These are phyloP conservation scores for Drosophila simulans DNA, from an alignment of 1,140 invertebrate species.

Conservation along the genomic window DNA sequence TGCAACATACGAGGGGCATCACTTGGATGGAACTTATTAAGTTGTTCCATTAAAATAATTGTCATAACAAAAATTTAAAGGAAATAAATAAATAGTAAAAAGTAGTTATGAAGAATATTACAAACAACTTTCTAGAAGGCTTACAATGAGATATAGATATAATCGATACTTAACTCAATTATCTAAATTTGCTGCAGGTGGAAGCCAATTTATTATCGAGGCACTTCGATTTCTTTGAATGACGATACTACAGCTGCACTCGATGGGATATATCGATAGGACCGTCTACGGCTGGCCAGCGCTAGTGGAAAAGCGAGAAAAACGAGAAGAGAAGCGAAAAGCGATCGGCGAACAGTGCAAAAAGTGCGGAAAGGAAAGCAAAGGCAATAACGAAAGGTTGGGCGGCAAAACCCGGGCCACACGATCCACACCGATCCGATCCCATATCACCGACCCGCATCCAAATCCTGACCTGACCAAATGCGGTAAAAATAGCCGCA, in stretches of 20 bases:
- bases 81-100: no score
- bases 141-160: no score
- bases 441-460: not conserved
- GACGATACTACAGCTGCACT: not conserved
- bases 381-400: conserved; percentile 4
- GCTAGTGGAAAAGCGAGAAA: conserved; percentile 35
- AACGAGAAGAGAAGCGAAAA: conserved; percentile 32
- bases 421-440: conserved; percentile 5
- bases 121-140: no score
- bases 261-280: not conserved
- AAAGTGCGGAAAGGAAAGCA: conserved; percentile 24
- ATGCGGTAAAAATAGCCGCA: conserved; percentile 73
- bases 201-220: no score
- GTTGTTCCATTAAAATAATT: no score
- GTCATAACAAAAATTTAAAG: no score
- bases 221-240: no score
- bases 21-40: no score
- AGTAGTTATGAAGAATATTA: no score
- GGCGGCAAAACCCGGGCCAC: conserved; percentile 16
- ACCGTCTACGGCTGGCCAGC: not conserved
- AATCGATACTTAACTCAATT: no score
- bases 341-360: conserved; percentile 26
- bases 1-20: no score
- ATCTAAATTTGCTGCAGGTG: no score
- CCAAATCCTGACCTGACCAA: conserved; percentile 50